Percentiles rank a stretch among this genome's conserved stretches.
Conservation (phyloP, 2,888 invertebrate genomes). For the Pheosia tremula region DNA sequence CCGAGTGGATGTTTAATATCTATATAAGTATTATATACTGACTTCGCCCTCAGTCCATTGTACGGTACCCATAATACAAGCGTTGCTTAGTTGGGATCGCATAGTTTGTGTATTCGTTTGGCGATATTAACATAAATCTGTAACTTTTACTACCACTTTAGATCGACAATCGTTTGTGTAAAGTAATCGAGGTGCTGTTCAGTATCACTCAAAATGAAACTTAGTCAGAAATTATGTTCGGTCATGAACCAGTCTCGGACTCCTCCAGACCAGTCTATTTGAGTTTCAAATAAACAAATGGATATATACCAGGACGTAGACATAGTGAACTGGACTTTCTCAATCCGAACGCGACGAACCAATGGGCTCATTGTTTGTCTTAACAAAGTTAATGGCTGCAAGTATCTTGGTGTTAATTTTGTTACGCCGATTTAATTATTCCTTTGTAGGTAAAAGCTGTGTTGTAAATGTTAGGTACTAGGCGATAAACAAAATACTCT, state of each 20-base stretch:
- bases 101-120: too few species aligned
- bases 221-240: conserved; percentile 45
- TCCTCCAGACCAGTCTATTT: conserved; percentile 24
- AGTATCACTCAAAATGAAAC: conserved; percentile 38
- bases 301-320: conserved; percentile 17
- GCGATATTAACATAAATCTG: too few species aligned
- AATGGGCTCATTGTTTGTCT: conserved; percentile 21
- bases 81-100: too few species aligned
- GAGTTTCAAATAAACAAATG: conserved; percentile 51
- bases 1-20: too few species aligned
- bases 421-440: conserved; percentile 1
- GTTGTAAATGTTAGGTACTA: background rate
- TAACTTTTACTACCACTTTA: conserved; percentile 11
- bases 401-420: conserved; percentile 15
- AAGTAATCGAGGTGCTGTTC: conserved; percentile 35
- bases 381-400: conserved; percentile 23
- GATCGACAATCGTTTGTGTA: conserved; percentile 21
- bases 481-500: too few species aligned
- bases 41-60: too few species aligned
- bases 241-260: conserved; percentile 46
- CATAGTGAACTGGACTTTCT: conserved; percentile 29
- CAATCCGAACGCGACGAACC: conserved; percentile 15
- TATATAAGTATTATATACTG: too few species aligned
- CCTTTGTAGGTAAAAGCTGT: background rate
- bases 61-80: too few species aligned